phyloP scores from a whole-genome alignment of 2,888 invertebrate genomes.

The Argyresthia albistria region DNA sequence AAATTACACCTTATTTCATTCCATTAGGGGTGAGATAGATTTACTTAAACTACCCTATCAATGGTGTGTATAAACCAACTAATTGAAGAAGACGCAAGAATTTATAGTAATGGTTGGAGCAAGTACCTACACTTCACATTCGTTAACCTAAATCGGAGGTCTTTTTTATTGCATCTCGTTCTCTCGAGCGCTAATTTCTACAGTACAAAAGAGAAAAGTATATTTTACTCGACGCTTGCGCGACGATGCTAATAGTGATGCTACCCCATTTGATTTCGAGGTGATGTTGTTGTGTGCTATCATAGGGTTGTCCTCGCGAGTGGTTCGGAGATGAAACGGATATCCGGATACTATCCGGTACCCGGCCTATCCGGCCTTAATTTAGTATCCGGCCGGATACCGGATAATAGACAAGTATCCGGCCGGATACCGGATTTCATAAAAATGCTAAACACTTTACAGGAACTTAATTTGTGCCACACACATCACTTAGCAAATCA shows the following conservation, averaged over 20 bases:
- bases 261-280: slow-evolving; percentile 13
- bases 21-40: not conserved
- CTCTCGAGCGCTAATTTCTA: too few species aligned
- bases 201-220: slow-evolving; percentile 8
- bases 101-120: slow-evolving; percentile 1
- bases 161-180: not conserved
- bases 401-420: too few species aligned
- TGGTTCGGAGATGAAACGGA: too few species aligned
- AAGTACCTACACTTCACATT: slow-evolving; percentile 5
- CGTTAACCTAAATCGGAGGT: not conserved
- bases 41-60: not conserved
- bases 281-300: too few species aligned
- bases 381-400: too few species aligned
- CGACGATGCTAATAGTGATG: slow-evolving; percentile 16
- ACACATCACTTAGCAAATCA: too few species aligned
- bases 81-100: slow-evolving; percentile 5
- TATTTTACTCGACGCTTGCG: slow-evolving; percentile 27
- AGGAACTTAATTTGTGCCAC: too few species aligned
- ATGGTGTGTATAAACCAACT: slow-evolving; percentile 1
- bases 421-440: too few species aligned
- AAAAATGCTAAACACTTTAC: too few species aligned
- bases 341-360: too few species aligned
- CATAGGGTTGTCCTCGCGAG: too few species aligned
- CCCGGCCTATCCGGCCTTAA: too few species aligned
- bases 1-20: slow-evolving; percentile 21